Evolutionary conservation across 1,140 invertebrate genomes (phyloP).

Genomic region (Drosophila pseudoobscura): DNA sequence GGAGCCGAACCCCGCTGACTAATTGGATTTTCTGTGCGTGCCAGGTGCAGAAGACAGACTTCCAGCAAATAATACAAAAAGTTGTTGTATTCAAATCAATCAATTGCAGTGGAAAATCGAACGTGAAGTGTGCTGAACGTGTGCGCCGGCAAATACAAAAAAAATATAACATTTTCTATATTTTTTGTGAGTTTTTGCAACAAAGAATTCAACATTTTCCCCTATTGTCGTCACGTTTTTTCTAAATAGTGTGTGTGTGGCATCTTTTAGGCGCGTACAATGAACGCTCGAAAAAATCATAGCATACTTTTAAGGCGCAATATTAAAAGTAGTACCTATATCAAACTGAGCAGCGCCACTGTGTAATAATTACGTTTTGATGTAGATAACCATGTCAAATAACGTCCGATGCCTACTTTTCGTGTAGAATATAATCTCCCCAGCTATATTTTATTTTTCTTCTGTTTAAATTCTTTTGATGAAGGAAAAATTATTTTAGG

Average conservation of each 20-base stretch:
- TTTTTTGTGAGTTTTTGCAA: background rate
- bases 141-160: slow-evolving; percentile 32
- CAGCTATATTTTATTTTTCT: background rate
- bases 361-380: no score
- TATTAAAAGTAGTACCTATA: background rate
- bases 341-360: no score
- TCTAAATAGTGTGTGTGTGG: background rate
- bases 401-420: no score
- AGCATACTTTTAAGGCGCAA: slow-evolving; percentile 15
- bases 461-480: background rate
- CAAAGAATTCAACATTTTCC: no score
- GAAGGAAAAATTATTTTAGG: background rate
- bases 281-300: background rate
- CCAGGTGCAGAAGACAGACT: background rate
- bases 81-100: slow-evolving; percentile 74
- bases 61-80: slow-evolving; percentile 63
- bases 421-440: no score
- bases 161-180: background rate
- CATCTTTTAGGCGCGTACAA: slow-evolving; percentile 22
- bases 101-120: slow-evolving; percentile 78
- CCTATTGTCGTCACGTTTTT: background rate
- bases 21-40: slow-evolving; percentile 72
- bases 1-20: slow-evolving; percentile 27
- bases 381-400: no score
- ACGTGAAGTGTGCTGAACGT: slow-evolving; percentile 69